These are phyloP conservation scores for Laupala kohalensis DNA, from an alignment of 1,140 invertebrate species.

Conservation along the genomic window DNA sequence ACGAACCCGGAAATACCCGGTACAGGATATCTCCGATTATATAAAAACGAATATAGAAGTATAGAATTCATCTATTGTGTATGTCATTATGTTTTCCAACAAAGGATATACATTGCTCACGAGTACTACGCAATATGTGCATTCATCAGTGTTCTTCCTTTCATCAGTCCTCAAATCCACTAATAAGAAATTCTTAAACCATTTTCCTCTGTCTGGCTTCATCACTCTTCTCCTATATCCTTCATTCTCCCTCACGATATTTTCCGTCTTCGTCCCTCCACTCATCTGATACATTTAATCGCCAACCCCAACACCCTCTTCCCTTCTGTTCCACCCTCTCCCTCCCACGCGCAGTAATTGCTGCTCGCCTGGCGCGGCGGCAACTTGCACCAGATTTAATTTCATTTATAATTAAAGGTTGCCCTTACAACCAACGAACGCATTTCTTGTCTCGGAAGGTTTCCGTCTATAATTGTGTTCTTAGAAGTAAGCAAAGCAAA, in stretches of 20 bases:
- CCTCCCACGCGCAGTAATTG: not conserved
- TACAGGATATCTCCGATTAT: too few species aligned
- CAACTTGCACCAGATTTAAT: not conserved
- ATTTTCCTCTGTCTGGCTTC: not conserved
- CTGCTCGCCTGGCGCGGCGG: not conserved
- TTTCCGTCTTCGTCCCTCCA: not conserved
- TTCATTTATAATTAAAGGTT: not conserved
- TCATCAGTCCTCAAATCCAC: too few species aligned
- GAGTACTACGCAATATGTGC: too few species aligned
- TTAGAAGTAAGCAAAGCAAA: not conserved
- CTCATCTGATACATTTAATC: not conserved
- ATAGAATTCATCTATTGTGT: too few species aligned
- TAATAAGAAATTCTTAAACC: too few species aligned
- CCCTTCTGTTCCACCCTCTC: not conserved
- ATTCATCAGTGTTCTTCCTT: too few species aligned
- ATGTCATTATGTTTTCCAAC: too few species aligned
- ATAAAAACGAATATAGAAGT: too few species aligned
- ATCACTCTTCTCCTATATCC: not conserved
- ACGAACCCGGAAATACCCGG: too few species aligned
- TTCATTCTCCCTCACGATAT: not conserved
- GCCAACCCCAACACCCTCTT: not conserved
- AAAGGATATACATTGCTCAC: too few species aligned
- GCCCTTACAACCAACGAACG: not conserved
- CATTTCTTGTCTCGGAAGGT: not conserved
- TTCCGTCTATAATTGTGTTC: not conserved